A percentile compares a stretch with the other conserved stretches of the same genome.
Conservation (phyloP, 2,797 vertebrate genomes). For the Sebastes iracundus region DNA sequence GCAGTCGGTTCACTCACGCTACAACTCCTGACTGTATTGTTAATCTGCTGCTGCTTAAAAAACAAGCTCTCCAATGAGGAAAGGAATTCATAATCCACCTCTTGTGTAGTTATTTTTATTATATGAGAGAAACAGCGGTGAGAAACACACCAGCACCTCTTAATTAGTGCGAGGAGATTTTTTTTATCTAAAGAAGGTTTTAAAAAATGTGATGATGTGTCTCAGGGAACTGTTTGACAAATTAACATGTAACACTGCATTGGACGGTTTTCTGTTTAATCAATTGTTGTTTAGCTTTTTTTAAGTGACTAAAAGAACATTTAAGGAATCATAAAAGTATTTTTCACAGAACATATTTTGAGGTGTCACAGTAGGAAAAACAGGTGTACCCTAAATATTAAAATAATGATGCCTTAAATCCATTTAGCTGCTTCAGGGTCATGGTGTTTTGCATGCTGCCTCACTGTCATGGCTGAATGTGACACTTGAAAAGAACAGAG, state of each 20-base stretch:
- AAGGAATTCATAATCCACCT: conserved; percentile 37
- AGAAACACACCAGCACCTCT: conserved; percentile 8
- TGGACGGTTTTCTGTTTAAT: background rate
- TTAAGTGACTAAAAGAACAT: background rate
- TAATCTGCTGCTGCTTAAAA: conserved; percentile 25
- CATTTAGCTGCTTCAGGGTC: too few species aligned
- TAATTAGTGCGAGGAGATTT: conserved; percentile 31
- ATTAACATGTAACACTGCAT: background rate
- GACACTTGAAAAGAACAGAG: too few species aligned
- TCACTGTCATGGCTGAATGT: background rate
- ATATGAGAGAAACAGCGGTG: background rate
- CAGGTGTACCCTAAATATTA: too few species aligned
- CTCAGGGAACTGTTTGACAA: conserved; percentile 8
- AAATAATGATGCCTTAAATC: too few species aligned
- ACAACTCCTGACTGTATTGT: conserved; percentile 33
- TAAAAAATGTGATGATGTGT: conserved; percentile 2
- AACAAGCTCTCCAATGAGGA: conserved; percentile 1
- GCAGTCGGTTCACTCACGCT: conserved; percentile 18
- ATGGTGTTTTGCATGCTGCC: background rate
- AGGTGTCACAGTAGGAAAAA: background rate
- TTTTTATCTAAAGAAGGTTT: background rate
- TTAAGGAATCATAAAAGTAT: background rate
- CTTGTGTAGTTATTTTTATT: conserved; percentile 20
- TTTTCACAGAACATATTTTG: background rate
- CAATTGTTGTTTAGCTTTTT: background rate